Evolutionary conservation across 2,888 invertebrate genomes (phyloP), one percentile per base, ranked within the genome.

Genomic region (Eilema depressum): DNA sequence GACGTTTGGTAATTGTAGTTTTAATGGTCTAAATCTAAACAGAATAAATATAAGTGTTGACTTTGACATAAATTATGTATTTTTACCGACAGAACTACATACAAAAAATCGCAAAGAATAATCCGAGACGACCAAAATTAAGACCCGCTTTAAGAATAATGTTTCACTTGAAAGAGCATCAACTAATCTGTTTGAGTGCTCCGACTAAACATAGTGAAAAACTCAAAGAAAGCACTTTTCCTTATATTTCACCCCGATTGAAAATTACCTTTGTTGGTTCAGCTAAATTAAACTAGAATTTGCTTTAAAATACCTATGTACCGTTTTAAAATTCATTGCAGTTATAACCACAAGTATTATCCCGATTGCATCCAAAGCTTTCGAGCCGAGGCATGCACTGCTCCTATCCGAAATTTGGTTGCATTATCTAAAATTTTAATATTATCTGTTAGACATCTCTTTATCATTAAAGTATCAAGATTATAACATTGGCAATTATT

Each of bases 341-440:
- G 47, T 37, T 37, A 11, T 37, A 37, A 12, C 20, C n/a, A n/a
- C n/a, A n/a, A n/a, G n/a, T 53, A 5, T 53, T 53, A 17, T 41
- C 41, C 17, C 17, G 41, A 17, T 47, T 20, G 5, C 20, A 41
- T 17, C 17, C 20, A 20, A 47, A 47, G 7, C 20, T 47, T 47
- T 1, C 5, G 3, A 37, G 1, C 3, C 7, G 1, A 3, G 4
- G 1, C 17, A 0, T 7, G 12, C 1, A 1, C 7, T 17, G 47
- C 47, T 47, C 47, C 47, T 20, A 7, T 47, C 47, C 20, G 7
- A 14, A 47, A 47, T 47, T 33, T 33, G 33, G 33, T 33, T 4
- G 5, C 3, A 41, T 41, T 17, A 41, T 41, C 17, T 8, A 14
- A 41, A 41, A 41, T 41, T 2, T 17, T 5, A n/a, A 17, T 17